Conservation (phyloP, 1,140 invertebrate genomes). For the Metaphire vulgaris region DNA sequence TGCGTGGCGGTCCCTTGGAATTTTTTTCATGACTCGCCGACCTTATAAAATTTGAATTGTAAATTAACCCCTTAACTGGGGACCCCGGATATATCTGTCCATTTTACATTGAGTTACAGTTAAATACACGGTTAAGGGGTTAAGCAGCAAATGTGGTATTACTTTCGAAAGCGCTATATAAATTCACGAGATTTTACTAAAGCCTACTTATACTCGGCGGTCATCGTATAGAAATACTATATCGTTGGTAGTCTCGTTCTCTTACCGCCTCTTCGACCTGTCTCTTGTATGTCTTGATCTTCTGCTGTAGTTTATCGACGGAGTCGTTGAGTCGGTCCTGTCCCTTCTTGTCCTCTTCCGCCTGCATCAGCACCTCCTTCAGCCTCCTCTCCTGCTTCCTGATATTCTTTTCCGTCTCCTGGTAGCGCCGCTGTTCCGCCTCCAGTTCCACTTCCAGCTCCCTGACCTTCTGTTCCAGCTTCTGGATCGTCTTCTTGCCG, state of each 20-base stretch:
- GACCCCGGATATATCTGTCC: too few species aligned
- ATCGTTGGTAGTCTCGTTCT: constrained; percentile 15
- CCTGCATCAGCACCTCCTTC: constrained; percentile 69
- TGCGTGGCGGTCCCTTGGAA: too few species aligned
- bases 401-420: constrained; percentile 61
- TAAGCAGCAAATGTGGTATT: too few species aligned
- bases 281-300: constrained; percentile 99
- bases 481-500: constrained; percentile 68
- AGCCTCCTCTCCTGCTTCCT: constrained; percentile 71
- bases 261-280: constrained; percentile 92
- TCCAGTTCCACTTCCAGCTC: constrained; percentile 96
- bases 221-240: neutral
- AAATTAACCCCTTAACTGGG: too few species aligned
- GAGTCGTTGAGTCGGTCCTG: constrained; percentile 95
- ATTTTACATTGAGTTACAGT: too few species aligned
- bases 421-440: constrained; percentile 90
- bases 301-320: constrained; percentile 96
- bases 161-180: too few species aligned
- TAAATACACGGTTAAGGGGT: too few species aligned
- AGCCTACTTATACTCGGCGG: too few species aligned
- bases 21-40: too few species aligned
- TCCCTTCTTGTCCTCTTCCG: constrained; percentile 93
- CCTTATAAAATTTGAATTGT: too few species aligned
- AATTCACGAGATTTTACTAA: too few species aligned
- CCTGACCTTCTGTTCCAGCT: constrained; percentile 49